Conservation (phyloP, 2,888 invertebrate species). For the Drosophila dives region DNA sequence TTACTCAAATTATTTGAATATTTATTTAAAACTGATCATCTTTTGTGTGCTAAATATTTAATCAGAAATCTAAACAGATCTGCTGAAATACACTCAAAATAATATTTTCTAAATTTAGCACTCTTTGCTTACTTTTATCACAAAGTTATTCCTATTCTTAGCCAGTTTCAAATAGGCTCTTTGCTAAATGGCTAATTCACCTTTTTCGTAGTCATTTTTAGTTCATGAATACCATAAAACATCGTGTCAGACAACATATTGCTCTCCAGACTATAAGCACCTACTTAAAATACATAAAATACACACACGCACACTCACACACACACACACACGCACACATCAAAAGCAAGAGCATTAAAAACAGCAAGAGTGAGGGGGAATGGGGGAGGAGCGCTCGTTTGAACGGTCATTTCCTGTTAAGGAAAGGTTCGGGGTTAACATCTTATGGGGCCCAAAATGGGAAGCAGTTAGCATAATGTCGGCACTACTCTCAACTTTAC, state of each 20-base stretch:
- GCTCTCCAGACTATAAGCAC: slow-evolving; percentile 40
- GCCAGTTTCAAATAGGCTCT: background rate
- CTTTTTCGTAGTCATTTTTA: slow-evolving; percentile 46
- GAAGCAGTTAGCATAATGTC: slow-evolving; percentile 67
- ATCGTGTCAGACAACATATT: slow-evolving; percentile 41
- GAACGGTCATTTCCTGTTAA: slow-evolving; percentile 66
- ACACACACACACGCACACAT: slow-evolving; percentile 1
- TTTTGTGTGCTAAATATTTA: background rate
- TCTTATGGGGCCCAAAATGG: slow-evolving; percentile 54
- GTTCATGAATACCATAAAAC: slow-evolving; percentile 49
- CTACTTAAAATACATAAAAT: slow-evolving; percentile 45
- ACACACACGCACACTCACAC: slow-evolving; percentile 21
- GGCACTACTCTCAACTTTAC: slow-evolving; percentile 55
- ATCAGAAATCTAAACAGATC: background rate
- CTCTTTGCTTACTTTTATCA: background rate
- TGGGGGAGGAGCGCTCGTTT: slow-evolving; percentile 28
- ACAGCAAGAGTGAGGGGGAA: slow-evolving; percentile 21
- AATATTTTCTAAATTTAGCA: background rate
- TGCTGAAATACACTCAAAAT: background rate
- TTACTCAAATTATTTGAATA: background rate
- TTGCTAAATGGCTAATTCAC: slow-evolving; percentile 26
- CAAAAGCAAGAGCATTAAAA: slow-evolving; percentile 19
- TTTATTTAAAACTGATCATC: background rate
- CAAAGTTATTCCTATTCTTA: slow-evolving; percentile 2
- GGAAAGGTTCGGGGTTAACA: slow-evolving; percentile 55